Evolutionary conservation across 2,797 vertebrate genomes (phyloP).

Genomic region (Mormyrops boulengeri): DNA sequence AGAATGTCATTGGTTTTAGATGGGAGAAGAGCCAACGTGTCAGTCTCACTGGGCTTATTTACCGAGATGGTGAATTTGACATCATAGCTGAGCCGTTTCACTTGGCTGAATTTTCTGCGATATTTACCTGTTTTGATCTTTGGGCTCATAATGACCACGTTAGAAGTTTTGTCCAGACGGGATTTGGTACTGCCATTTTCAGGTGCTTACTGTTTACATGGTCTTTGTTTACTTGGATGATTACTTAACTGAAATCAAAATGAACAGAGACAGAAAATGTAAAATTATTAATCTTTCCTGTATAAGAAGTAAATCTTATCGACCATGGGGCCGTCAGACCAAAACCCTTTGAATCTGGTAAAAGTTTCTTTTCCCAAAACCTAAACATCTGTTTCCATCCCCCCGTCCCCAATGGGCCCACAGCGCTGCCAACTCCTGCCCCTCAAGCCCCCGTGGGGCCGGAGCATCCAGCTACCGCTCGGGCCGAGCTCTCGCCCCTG

Average conservation of each 20-base stretch:
- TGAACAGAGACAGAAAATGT: neutral
- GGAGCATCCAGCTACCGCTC: slow-evolving; percentile 90
- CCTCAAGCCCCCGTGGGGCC: slow-evolving; percentile 90
- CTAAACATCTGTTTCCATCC: neutral
- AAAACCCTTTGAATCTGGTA: neutral
- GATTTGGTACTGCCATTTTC: neutral
- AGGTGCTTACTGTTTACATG: neutral
- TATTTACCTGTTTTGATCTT: neutral
- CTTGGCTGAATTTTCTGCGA: neutral
- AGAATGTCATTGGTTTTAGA: neutral
- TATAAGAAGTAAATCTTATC: neutral
- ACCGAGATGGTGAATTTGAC: neutral
- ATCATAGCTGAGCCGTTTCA: neutral
- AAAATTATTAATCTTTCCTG: neutral
- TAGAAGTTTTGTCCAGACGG: neutral
- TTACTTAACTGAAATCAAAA: neutral
- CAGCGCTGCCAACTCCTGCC: slow-evolving; percentile 96
- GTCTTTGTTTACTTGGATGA: neutral
- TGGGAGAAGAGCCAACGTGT: neutral
- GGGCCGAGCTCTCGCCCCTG: slow-evolving; percentile 78
- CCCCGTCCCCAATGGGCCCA: neutral
- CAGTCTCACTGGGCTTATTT: neutral
- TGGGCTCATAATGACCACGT: neutral
- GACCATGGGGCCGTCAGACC: neutral
- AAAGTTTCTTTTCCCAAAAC: neutral